phyloP scores from a whole-genome alignment of 2,113 vertebrate species.

The Chaetorhynchus papuensis region DNA sequence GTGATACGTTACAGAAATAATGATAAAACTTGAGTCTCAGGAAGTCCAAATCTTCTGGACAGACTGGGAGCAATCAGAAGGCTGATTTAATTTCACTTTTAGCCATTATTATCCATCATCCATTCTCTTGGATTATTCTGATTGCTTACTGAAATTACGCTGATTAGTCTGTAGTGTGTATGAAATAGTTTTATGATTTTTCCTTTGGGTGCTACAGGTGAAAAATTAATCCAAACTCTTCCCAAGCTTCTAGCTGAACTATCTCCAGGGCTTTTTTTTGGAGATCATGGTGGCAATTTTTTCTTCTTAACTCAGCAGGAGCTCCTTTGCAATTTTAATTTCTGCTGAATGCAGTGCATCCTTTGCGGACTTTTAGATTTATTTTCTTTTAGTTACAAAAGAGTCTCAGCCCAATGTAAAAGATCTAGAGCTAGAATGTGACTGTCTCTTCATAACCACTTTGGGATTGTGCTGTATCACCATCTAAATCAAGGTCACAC shows the following conservation, averaged over 20 bases:
- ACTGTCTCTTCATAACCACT: not conserved
- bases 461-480: not conserved
- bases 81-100: conserved; percentile 49
- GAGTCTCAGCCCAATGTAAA: not conserved
- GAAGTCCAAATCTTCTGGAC: conserved; percentile 12
- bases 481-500: not conserved
- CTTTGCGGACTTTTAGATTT: not conserved
- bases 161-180: conserved; percentile 1
- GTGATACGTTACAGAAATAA: not conserved
- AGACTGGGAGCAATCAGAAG: conserved; percentile 25
- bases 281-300: not conserved
- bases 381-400: not conserved
- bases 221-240: conserved; percentile 25
- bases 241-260: not conserved
- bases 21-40: not conserved
- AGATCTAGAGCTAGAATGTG: not conserved
- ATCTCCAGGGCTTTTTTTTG: not conserved
- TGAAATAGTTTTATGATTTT: conserved; percentile 29
- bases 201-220: conserved; percentile 12
- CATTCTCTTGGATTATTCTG: conserved; percentile 40
- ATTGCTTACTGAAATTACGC: conserved; percentile 33
- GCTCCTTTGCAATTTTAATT: conserved; percentile 3
- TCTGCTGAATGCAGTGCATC: not conserved
- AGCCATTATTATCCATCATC: conserved; percentile 10
- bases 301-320: not conserved